Percentiles rank a stretch among this genome's conserved stretches.
Evolutionary conservation across 1,140 invertebrate genomes (phyloP).

Genomic region (Teleogryllus occipitalis): DNA sequence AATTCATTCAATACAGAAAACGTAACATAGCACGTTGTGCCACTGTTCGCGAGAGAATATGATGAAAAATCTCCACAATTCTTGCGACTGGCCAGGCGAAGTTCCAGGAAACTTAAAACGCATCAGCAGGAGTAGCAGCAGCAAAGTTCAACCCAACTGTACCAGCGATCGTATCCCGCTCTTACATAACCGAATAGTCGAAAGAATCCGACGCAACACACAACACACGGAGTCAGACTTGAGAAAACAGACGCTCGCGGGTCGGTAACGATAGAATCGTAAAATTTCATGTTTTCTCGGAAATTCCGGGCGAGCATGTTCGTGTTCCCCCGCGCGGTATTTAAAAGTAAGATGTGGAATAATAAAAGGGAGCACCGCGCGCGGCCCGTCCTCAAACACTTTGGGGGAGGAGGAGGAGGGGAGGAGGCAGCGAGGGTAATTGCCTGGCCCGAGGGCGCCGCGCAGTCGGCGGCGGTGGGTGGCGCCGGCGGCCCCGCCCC

Average conservation of each 20-base stretch:
- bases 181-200: background rate
- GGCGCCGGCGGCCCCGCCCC: no score
- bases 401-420: background rate
- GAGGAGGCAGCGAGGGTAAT: background rate
- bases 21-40: no score
- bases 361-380: background rate
- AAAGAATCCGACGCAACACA: background rate
- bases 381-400: background rate
- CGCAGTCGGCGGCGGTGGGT: no score
- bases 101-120: no score
- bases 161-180: no score
- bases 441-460: background rate
- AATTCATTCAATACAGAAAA: no score
- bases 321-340: background rate
- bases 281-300: conserved; percentile 1
- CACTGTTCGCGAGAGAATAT: no score
- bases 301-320: background rate
- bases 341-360: conserved; percentile 1
- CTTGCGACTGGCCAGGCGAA: no score
- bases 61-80: no score
- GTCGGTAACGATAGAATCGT: background rate
- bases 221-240: background rate
- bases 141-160: no score
- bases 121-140: no score
- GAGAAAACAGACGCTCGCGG: background rate